phyloP scores from a whole-genome alignment of 2,113 vertebrate species.

The Coptodon rendalli region DNA sequence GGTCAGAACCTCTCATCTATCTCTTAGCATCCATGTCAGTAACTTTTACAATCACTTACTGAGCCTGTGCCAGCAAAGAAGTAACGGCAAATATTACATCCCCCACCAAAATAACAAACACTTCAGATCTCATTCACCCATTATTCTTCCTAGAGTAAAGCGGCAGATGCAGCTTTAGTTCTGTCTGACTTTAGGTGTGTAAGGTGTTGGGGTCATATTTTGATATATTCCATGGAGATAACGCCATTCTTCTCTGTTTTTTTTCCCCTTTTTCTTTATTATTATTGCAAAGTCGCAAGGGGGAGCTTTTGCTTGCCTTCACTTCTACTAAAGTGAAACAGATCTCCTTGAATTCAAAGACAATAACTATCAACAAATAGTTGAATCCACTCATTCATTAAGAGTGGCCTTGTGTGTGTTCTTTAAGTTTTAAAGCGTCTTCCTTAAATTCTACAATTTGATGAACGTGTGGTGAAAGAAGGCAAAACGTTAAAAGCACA shows the following conservation, averaged over 20 bases:
- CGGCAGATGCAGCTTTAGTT: background rate
- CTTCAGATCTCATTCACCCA: background rate
- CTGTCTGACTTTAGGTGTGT: background rate
- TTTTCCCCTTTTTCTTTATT: accelerated
- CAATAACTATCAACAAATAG: background rate
- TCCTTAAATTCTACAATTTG: background rate
- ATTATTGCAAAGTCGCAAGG: background rate
- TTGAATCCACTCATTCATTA: background rate
- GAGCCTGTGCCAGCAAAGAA: constrained; percentile 12
- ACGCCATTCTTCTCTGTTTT: background rate
- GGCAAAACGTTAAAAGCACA: background rate
- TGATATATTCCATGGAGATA: background rate
- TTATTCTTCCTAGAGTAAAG: background rate
- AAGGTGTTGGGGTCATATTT: constrained; percentile 7
- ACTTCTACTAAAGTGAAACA: background rate
- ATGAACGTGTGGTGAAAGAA: background rate
- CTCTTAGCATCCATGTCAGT: constrained; percentile 38
- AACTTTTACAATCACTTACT: constrained; percentile 43
- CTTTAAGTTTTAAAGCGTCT: background rate
- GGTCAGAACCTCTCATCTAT: constrained; percentile 30
- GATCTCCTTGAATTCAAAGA: constrained; percentile 4
- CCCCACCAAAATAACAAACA: background rate
- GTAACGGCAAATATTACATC: background rate
- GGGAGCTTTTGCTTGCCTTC: background rate
- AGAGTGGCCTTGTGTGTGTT: background rate